phyloP scores from a whole-genome alignment of 1,140 invertebrate genomes.

The Drosophila tsacasi region DNA sequence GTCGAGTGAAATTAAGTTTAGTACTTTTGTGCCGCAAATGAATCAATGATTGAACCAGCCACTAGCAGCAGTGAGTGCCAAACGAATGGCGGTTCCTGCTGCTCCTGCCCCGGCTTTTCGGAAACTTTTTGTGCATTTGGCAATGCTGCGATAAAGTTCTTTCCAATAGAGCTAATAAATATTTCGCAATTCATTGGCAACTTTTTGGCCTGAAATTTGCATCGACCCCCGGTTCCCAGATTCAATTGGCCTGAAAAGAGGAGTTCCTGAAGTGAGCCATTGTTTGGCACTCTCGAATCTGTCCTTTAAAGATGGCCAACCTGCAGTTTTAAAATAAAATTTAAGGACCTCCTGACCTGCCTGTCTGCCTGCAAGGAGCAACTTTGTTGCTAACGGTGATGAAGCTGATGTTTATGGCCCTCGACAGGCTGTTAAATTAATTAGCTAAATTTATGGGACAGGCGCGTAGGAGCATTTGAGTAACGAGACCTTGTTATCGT shows the following conservation, averaged over 20 bases:
- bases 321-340: conserved; percentile 24
- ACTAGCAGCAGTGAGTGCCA: conserved; percentile 23
- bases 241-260: conserved; percentile 22
- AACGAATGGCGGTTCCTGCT: conserved; percentile 5
- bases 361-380: background rate
- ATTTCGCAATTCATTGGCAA: conserved; percentile 59
- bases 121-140: conserved; percentile 50
- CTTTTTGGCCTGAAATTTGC: conserved; percentile 43
- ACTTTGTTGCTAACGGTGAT: conserved; percentile 29
- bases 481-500: conserved; percentile 20
- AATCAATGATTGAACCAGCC: conserved; percentile 59
- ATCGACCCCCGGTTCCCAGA: conserved; percentile 21
- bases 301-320: conserved; percentile 23
- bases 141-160: conserved; percentile 48
- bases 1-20: conserved; percentile 62
- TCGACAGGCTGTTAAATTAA: conserved; percentile 45
- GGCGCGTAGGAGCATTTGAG: conserved; percentile 15
- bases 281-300: background rate
- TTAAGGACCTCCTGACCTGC: conserved; percentile 26
- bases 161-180: conserved; percentile 50
- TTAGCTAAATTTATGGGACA: conserved; percentile 40
- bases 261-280: background rate
- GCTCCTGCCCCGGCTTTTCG: background rate
- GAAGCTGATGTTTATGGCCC: conserved; percentile 39
- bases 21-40: conserved; percentile 66